A percentile compares a stretch with the other conserved stretches of the same genome.
Evolutionary conservation across 2,888 invertebrate species (phyloP).

Genomic region (Apotomis turbidana): DNA sequence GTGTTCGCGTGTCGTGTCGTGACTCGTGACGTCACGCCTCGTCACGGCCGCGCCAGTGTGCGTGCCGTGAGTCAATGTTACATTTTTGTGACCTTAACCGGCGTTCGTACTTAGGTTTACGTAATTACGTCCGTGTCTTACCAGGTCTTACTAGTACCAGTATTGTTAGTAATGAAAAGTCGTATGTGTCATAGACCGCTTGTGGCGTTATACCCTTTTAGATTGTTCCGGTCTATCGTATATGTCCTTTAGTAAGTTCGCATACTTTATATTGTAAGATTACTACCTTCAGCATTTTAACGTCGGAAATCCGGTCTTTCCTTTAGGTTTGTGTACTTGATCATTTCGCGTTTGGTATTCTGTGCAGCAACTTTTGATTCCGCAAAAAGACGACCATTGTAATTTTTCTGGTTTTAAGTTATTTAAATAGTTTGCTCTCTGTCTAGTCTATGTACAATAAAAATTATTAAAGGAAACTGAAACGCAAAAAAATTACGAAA

Average conservation of each 20-base stretch:
- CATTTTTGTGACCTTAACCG: constrained; percentile 84
- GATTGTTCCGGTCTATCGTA: background rate
- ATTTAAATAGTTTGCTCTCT: too few species aligned
- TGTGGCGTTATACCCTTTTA: background rate
- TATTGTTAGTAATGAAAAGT: background rate
- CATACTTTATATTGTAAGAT: too few species aligned
- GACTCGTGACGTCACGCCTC: constrained; percentile 79
- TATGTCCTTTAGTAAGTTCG: background rate
- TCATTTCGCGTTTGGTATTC: too few species aligned
- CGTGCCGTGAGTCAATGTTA: constrained; percentile 68
- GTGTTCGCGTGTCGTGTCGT: constrained; percentile 80
- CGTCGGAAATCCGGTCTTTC: too few species aligned
- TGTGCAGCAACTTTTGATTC: too few species aligned
- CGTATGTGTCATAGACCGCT: background rate
- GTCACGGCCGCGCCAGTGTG: constrained; percentile 62
- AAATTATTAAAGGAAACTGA: too few species aligned
- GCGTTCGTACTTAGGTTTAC: constrained; percentile 64
- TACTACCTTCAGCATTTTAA: too few species aligned
- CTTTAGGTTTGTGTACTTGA: too few species aligned
- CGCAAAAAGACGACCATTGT: too few species aligned
- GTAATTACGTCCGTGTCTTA: constrained; percentile 50
- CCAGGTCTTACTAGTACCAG: background rate
- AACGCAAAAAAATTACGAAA: too few species aligned
- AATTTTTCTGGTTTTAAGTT: too few species aligned
- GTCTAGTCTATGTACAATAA: too few species aligned